These are phyloP conservation scores for Eumerus sabulonum DNA, from an alignment of 2,888 invertebrate genomes.

Conservation along the genomic window DNA sequence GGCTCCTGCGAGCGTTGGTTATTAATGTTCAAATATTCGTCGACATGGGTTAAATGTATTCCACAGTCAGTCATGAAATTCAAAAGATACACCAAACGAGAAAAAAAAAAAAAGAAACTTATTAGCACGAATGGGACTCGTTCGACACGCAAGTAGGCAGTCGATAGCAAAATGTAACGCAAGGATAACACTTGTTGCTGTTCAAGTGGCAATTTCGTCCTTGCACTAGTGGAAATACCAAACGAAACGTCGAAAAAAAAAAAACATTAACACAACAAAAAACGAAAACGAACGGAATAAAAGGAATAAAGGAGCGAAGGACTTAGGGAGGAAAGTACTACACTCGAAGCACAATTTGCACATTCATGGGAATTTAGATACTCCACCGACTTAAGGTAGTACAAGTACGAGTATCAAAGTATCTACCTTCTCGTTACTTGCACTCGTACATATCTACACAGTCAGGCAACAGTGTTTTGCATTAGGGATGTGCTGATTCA, in stretches of 20 bases:
- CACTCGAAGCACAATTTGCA: conserved; percentile 59
- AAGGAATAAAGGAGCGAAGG: background rate
- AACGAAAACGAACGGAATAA: conserved; percentile 10
- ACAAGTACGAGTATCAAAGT: background rate
- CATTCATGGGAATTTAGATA: conserved; percentile 48
- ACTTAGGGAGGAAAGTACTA: conserved; percentile 5
- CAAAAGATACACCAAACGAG: conserved; percentile 40
- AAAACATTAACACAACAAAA: conserved; percentile 11
- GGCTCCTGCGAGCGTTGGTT: conserved; percentile 71
- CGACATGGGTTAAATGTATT: background rate
- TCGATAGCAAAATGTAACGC: conserved; percentile 52
- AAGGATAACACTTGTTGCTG: conserved; percentile 56
- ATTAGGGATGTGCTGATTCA: conserved; percentile 49
- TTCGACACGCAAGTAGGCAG: conserved; percentile 48
- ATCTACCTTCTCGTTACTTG: too few species aligned
- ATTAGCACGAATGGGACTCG: conserved; percentile 35
- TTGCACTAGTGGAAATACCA: conserved; percentile 44
- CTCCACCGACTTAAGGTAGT: background rate
- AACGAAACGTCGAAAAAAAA: conserved; percentile 3
- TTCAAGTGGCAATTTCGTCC: conserved; percentile 49
- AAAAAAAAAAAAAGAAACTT: conserved; percentile 30
- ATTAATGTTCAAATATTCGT: conserved; percentile 11
- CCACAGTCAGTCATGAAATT: conserved; percentile 46
- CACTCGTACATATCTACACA: too few species aligned
- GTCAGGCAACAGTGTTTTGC: conserved; percentile 23